These are phyloP conservation scores for Epirrhoe alternata DNA, from an alignment of 2,888 invertebrate genomes.

Conservation along the genomic window DNA sequence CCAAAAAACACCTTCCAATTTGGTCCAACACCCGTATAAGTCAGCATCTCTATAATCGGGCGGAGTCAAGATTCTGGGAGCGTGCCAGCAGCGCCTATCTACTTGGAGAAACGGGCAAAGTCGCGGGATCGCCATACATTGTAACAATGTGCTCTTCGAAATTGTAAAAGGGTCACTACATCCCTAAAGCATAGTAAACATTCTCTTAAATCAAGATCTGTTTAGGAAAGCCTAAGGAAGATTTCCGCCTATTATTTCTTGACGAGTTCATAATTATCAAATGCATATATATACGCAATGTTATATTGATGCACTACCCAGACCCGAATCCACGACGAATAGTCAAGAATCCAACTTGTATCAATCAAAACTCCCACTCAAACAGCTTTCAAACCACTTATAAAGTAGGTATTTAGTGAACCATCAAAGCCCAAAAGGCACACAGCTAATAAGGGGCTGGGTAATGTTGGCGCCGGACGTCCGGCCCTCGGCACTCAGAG, in stretches of 20 bases:
- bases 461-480: conserved; percentile 31
- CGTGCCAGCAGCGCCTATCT: conserved; percentile 25
- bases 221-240: no score
- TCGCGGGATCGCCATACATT: conserved; percentile 1
- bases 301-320: no score
- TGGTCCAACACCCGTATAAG: conserved; percentile 11
- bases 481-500: conserved; percentile 15
- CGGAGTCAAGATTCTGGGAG: conserved; percentile 22
- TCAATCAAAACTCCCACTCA: neutral
- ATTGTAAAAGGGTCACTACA: neutral
- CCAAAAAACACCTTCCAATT: conserved; percentile 22
- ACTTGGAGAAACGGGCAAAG: conserved; percentile 24
- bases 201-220: no score
- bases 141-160: conserved; percentile 9
- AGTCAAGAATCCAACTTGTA: no score
- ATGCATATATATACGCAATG: no score
- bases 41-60: conserved; percentile 26
- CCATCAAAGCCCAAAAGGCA: conserved; percentile 10
- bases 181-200: no score
- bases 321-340: no score
- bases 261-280: no score
- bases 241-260: no score
- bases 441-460: conserved; percentile 22
- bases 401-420: neutral
- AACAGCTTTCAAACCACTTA: neutral